Percentiles rank a stretch among this genome's conserved stretches.
These are phyloP conservation scores for Eristalis intricaria DNA, from an alignment of 2,888 invertebrate species.

Conservation along the genomic window DNA sequence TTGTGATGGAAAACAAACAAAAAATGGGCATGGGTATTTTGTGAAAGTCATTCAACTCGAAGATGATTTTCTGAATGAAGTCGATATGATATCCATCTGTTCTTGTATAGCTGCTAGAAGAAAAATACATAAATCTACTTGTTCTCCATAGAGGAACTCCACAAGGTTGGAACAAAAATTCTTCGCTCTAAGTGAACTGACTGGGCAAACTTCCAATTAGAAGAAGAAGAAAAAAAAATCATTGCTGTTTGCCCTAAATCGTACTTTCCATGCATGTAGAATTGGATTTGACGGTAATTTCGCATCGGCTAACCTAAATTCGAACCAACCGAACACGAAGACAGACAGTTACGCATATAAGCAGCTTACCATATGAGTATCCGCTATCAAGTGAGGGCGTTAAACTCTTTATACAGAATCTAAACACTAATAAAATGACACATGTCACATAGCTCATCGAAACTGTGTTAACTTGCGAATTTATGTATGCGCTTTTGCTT, in stretches of 20 bases:
- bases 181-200: neutral
- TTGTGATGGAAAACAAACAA: neutral
- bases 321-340: neutral
- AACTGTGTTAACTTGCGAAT: neutral
- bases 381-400: conserved; percentile 24
- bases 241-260: conserved; percentile 43
- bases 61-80: neutral
- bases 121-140: neutral
- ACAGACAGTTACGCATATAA: conserved; percentile 40
- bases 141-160: neutral
- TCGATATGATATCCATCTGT: neutral
- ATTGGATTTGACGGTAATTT: conserved; percentile 51
- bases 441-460: conserved; percentile 2
- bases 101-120: too few relatives aligned
- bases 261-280: conserved; percentile 44
- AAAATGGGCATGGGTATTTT: neutral
- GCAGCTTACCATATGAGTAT: conserved; percentile 33
- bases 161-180: neutral
- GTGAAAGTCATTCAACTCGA: neutral
- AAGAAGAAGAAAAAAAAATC: neutral
- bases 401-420: conserved; percentile 16
- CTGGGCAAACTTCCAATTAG: conserved; percentile 29
- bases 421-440: neutral
- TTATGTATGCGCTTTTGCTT: conserved; percentile 1
- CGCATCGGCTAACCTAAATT: conserved; percentile 10